phyloP scores from a whole-genome alignment of 2,797 vertebrate genomes.

The Cephalopachus bancanus region DNA sequence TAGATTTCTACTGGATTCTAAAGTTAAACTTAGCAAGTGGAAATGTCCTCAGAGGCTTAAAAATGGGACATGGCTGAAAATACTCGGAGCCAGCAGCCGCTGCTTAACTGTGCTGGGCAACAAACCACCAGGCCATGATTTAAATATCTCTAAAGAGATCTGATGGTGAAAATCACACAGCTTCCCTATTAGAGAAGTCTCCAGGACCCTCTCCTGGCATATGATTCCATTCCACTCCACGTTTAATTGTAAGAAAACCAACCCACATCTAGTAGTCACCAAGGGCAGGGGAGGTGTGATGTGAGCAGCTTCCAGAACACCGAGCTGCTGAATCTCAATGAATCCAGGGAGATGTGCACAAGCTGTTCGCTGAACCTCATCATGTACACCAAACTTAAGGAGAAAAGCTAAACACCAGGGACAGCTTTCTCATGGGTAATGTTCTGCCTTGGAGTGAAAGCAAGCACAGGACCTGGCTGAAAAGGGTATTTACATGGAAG shows the following conservation, averaged over 20 bases:
- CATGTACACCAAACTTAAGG: conserved; percentile 80
- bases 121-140: not conserved
- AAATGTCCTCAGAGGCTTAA: conserved; percentile 57
- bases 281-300: conserved; percentile 6
- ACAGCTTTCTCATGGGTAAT: not conserved
- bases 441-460: conserved; percentile 74
- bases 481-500: conserved; percentile 7
- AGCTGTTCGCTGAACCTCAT: conserved; percentile 72
- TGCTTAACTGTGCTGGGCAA: not conserved
- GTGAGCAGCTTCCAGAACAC: conserved; percentile 66
- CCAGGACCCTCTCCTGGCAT: not conserved
- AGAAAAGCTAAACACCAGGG: conserved; percentile 7
- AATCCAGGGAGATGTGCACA: conserved; percentile 70
- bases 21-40: conserved; percentile 68
- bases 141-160: not conserved
- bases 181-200: conserved; percentile 33
- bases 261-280: conserved; percentile 55
- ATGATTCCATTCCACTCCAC: not conserved
- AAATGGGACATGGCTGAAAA: conserved; percentile 65
- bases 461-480: conserved; percentile 64
- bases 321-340: conserved; percentile 64
- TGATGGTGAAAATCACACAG: not conserved
- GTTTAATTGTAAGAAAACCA: conserved; percentile 53
- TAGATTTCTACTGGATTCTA: conserved; percentile 63
- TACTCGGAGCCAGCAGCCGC: not conserved